Evolutionary conservation across 2,888 invertebrate genomes (phyloP).

Genomic region (Acrobasis consociella): DNA sequence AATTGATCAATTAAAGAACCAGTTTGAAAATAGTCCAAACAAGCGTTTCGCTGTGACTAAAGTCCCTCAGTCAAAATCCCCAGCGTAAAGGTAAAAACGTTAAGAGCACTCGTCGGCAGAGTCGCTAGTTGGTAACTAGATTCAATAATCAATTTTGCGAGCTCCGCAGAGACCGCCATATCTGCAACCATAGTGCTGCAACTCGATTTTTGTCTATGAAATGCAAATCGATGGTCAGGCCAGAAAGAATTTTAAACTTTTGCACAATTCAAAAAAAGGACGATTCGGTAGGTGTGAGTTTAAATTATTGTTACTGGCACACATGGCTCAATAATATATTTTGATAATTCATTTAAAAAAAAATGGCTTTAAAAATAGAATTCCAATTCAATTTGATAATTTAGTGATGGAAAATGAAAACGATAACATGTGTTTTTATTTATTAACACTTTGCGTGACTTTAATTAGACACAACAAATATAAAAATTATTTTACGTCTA

Average conservation of each 20-base stretch:
- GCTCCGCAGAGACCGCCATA: constrained; percentile 46
- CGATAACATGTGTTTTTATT: too few species aligned
- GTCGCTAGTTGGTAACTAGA: constrained; percentile 76
- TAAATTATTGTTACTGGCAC: not conserved
- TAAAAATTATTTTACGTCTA: too few species aligned
- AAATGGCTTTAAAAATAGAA: not conserved
- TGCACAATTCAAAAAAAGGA: not conserved
- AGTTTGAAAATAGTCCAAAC: constrained; percentile 10
- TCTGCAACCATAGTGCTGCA: constrained; percentile 36
- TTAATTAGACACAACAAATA: too few species aligned
- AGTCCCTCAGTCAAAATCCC: constrained; percentile 41
- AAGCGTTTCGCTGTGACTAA: constrained; percentile 7
- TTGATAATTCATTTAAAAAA: not conserved
- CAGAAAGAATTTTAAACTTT: not conserved
- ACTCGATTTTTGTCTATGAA: constrained; percentile 26
- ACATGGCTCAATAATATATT: not conserved
- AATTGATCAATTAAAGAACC: not conserved
- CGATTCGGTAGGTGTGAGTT: not conserved
- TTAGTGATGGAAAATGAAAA: not conserved
- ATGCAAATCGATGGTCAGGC: constrained; percentile 17
- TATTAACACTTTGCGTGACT: too few species aligned
- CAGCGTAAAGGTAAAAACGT: constrained; percentile 54
- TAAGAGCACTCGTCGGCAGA: constrained; percentile 49
- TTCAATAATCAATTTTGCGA: constrained; percentile 78
- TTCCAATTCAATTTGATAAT: not conserved